phyloP scores from a whole-genome alignment of 2,113 vertebrate genomes.

The Myotis davidii region DNA sequence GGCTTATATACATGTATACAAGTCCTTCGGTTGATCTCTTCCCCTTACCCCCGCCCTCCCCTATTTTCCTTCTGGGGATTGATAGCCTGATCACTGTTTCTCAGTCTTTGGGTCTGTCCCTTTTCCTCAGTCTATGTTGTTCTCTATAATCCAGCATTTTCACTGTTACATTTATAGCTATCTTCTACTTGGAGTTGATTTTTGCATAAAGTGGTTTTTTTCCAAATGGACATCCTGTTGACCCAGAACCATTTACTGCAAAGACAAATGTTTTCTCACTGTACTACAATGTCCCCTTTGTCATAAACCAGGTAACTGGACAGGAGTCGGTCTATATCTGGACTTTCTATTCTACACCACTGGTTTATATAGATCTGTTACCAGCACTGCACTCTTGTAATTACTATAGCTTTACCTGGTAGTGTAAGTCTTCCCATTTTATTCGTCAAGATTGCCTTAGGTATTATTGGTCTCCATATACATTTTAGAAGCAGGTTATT shows the following conservation, averaged over 20 bases:
- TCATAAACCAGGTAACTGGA: background rate
- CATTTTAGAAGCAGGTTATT: constrained; percentile 27
- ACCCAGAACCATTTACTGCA: background rate
- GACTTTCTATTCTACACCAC: background rate
- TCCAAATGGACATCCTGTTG: background rate
- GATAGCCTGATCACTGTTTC: too few relatives aligned
- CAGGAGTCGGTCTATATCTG: background rate
- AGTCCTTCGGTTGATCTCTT: too few relatives aligned
- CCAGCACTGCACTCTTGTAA: background rate
- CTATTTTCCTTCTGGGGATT: too few relatives aligned
- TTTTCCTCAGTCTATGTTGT: too few relatives aligned
- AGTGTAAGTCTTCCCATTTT: background rate
- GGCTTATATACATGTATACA: too few relatives aligned
- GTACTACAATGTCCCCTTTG: background rate
- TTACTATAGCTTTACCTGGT: background rate
- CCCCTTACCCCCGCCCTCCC: too few relatives aligned
- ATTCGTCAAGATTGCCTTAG: constrained; percentile 10
- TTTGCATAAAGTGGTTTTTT: background rate
- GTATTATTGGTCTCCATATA: background rate
- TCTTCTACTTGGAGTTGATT: background rate
- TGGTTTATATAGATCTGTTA: background rate
- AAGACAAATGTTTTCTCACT: background rate
- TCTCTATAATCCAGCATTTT: too few relatives aligned
- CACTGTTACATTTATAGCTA: background rate
- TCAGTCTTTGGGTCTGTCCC: too few relatives aligned